Evolutionary conservation across 2,113 vertebrate genomes (phyloP).

Genomic region (Leptobrachium ailaonicum): DNA sequence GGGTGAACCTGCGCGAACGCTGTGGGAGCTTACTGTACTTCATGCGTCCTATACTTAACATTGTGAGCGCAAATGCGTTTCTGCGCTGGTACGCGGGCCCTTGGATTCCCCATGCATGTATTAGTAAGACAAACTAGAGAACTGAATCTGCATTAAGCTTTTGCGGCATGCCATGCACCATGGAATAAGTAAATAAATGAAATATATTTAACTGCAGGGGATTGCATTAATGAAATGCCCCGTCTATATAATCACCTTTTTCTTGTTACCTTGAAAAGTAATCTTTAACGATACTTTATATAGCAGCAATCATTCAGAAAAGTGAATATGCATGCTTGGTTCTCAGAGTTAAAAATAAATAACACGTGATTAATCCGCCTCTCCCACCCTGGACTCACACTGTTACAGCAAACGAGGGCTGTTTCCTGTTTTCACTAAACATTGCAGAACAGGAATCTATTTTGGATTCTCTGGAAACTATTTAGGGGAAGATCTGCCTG

Average conservation of each 20-base stretch:
- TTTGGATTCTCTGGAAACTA: conserved; percentile 48
- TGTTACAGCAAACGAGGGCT: conserved; percentile 24
- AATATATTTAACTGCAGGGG: background rate
- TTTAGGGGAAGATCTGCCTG: conserved; percentile 41
- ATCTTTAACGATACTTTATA: background rate
- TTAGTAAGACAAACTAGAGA: no score
- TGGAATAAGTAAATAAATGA: no score
- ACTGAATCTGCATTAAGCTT: no score
- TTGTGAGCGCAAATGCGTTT: no score
- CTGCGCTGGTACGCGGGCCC: no score
- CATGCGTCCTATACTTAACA: no score
- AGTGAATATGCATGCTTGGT: background rate
- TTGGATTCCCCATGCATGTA: no score
- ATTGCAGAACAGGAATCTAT: conserved; percentile 20
- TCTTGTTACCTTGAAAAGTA: background rate
- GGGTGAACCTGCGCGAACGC: no score
- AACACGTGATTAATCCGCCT: conserved; percentile 34
- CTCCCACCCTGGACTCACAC: conserved; percentile 29
- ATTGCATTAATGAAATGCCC: background rate
- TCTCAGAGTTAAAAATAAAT: conserved; percentile 28
- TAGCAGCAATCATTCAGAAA: conserved; percentile 12
- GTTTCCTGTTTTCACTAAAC: conserved; percentile 45
- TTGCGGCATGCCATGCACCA: no score
- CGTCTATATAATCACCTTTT: background rate
- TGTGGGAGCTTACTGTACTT: no score